Conservation (phyloP, 37 sponge, comb jelly and placozoan genomes). For the Lycopodina hypogea region DNA sequence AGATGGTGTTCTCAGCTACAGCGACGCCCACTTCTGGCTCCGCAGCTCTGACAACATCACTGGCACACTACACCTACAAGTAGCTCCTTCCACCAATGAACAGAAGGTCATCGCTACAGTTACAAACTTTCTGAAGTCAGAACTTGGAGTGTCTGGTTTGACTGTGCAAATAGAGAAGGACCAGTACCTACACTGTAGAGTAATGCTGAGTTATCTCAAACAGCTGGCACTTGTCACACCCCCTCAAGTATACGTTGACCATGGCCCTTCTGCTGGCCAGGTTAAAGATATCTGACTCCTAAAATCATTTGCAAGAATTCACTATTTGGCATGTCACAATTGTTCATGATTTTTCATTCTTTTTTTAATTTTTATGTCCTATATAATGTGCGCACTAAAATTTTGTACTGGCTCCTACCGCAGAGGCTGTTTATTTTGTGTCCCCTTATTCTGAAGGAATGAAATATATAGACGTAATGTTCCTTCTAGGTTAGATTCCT, state of each 20-base stretch:
- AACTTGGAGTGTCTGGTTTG: slow-evolving; percentile 58
- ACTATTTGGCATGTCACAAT: no score
- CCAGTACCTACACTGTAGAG: slow-evolving; percentile 34
- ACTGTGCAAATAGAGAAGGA: slow-evolving; percentile 95
- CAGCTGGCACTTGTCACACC: slow-evolving; percentile 44
- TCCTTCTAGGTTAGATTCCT: no score
- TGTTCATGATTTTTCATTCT: no score
- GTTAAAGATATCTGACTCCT: slow-evolving; percentile 40
- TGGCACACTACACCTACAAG: slow-evolving; percentile 83
- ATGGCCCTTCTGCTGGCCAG: slow-evolving; percentile 70
- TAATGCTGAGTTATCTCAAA: slow-evolving; percentile 30
- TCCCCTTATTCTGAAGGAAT: no score
- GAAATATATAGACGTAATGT: no score
- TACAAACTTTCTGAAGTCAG: slow-evolving; percentile 62
- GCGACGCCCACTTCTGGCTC: slow-evolving; percentile 90
- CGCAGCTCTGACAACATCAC: slow-evolving; percentile 58
- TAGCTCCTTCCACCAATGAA: slow-evolving; percentile 77
- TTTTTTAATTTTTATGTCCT: no score
- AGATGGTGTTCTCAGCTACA: slow-evolving; percentile 75
- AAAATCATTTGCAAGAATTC: neutral
- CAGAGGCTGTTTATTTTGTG: no score
- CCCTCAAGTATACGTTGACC: slow-evolving; percentile 81
- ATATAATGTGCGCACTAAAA: no score
- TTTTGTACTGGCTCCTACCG: no score
- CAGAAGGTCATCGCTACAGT: slow-evolving; percentile 78